Conservation (phyloP, 2,797 vertebrate species). For the Leuciscus waleckii region DNA sequence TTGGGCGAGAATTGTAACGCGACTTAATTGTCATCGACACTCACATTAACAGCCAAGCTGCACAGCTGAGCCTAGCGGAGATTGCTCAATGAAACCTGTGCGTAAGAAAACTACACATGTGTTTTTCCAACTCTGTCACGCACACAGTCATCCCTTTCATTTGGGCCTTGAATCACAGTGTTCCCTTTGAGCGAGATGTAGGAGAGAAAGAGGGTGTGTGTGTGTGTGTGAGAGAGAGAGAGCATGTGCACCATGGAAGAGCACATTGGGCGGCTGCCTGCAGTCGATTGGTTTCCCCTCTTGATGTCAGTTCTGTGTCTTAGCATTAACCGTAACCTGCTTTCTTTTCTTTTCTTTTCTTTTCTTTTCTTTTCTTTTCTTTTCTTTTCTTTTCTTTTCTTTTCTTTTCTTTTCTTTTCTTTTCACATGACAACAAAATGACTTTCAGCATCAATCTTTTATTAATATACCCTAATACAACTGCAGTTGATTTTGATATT, state of each 20-base stretch:
- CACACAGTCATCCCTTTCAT: constrained; percentile 28
- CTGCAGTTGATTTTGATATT: not conserved
- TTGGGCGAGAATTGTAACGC: constrained; percentile 58
- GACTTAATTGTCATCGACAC: constrained; percentile 82
- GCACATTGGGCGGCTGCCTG: constrained; percentile 29
- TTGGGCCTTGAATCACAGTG: constrained; percentile 38
- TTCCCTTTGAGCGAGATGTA: constrained; percentile 31
- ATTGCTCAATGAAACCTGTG: constrained; percentile 74
- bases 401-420: not conserved
- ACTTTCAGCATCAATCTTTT: not conserved
- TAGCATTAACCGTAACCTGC: not conserved
- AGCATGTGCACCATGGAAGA: constrained; percentile 47
- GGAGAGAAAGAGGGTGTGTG: not conserved
- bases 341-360: not conserved
- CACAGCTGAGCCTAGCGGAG: constrained; percentile 76
- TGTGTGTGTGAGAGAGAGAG: constrained; percentile 28
- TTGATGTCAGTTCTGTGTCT: constrained; percentile 31
- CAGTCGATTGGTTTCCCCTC: constrained; percentile 17
- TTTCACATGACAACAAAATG: not conserved
- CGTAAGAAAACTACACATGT: constrained; percentile 36
- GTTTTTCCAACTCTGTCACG: constrained; percentile 8
- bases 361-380: not conserved
- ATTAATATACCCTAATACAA: not conserved
- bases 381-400: not conserved
- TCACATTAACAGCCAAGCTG: constrained; percentile 78